These are phyloP conservation scores for Collichthys lucidus DNA, from an alignment of 2,113 vertebrate genomes.

Conservation along the genomic window DNA sequence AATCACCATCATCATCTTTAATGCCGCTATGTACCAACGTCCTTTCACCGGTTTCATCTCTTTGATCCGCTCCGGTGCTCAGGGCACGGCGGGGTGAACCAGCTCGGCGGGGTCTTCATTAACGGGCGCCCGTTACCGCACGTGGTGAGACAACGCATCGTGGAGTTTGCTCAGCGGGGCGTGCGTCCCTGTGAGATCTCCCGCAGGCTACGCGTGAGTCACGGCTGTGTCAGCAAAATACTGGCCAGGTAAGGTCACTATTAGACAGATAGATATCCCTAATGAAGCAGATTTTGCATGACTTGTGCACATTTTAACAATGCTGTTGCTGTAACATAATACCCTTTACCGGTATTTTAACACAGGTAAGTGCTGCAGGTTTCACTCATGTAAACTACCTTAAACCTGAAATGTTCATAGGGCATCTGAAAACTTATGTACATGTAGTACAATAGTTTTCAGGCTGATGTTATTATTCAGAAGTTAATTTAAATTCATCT, in stretches of 20 bases:
- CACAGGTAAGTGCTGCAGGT: neutral
- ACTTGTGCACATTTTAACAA: neutral
- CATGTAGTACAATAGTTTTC: too few relatives aligned
- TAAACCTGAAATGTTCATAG: neutral
- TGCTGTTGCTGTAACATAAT: neutral
- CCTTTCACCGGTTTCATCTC: neutral
- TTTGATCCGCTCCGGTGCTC: conserved; percentile 2
- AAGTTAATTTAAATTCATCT: neutral
- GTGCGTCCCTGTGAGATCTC: conserved; percentile 75
- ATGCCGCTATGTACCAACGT: neutral
- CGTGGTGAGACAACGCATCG: conserved; percentile 61
- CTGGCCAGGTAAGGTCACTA: conserved; percentile 52
- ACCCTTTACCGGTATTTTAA: neutral
- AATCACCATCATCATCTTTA: neutral
- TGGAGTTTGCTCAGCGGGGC: conserved; percentile 64
- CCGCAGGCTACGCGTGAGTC: conserved; percentile 72
- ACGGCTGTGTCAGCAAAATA: conserved; percentile 78
- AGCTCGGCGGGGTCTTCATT: conserved; percentile 74
- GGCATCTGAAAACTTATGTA: neutral
- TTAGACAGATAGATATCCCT: neutral
- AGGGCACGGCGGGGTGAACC: conserved; percentile 69
- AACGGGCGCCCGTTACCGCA: conserved; percentile 72
- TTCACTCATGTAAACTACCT: neutral
- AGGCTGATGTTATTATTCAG: neutral
- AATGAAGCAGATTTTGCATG: neutral